Evolutionary conservation across 2,888 invertebrate species (phyloP).

Genomic region (Ecdyonurus torrentis): DNA sequence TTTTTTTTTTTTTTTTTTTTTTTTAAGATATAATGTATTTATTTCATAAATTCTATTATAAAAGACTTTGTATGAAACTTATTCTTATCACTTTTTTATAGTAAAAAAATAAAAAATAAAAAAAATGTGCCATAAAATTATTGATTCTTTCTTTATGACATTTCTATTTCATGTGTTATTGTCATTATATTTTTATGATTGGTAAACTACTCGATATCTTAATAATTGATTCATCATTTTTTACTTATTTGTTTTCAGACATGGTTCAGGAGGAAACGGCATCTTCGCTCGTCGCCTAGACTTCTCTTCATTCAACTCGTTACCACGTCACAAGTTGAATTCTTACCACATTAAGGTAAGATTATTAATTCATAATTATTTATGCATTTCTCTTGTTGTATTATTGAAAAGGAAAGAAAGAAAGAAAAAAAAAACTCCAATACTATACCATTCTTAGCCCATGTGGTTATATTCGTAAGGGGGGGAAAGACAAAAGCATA

Average conservation of each 20-base stretch:
- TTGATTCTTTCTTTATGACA: background rate
- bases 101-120: background rate
- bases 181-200: background rate
- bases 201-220: no score
- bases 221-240: background rate
- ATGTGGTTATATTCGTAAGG: background rate
- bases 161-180: background rate
- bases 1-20: no score
- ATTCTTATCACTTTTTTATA: background rate
- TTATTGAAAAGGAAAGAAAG: background rate
- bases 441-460: background rate
- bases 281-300: constrained; percentile 87
- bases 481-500: no score
- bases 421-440: no score
- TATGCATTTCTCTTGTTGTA: background rate
- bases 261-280: constrained; percentile 75
- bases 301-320: constrained; percentile 84
- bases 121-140: background rate
- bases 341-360: constrained; percentile 96
- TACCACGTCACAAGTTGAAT: constrained; percentile 92
- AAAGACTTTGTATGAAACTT: background rate
- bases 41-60: no score
- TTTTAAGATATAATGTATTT: no score
- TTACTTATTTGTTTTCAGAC: constrained; percentile 37
- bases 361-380: background rate